Conservation (phyloP, 2,888 invertebrate genomes). For the Platynereis dumerilii region DNA sequence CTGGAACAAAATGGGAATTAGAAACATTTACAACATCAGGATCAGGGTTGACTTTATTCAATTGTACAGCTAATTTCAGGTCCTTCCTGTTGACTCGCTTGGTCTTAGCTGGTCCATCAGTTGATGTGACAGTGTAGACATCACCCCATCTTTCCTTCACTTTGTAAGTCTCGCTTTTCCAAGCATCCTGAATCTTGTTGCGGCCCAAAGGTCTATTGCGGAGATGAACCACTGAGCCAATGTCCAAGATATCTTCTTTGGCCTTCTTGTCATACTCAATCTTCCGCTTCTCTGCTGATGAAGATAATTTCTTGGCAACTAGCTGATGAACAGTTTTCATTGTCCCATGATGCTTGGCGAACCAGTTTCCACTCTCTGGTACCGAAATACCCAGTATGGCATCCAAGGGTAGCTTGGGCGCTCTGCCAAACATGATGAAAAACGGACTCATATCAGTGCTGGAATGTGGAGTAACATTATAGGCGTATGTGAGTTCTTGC, state of each 20-base stretch:
- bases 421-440: conserved; percentile 5
- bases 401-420: background rate
- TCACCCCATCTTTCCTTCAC: background rate
- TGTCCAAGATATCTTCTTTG: background rate
- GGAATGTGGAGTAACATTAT: conserved; percentile 4
- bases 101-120: background rate
- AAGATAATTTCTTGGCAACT: background rate
- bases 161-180: background rate
- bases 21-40: no score
- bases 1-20: no score
- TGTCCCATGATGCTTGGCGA: background rate
- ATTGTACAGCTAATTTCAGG: background rate
- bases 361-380: background rate
- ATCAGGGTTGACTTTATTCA: no score
- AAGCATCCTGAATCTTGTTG: conserved; percentile 6
- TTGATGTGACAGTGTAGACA: background rate
- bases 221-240: background rate
- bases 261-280: conserved; percentile 1
- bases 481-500: background rate
- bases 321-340: no score
- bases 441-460: background rate
- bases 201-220: background rate
- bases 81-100: background rate
- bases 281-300: background rate
- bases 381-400: background rate